Evolutionary conservation across 2,113 vertebrate species (phyloP), one percentile per base, ranked within the genome.

Genomic region (Podarcis muralis): DNA sequence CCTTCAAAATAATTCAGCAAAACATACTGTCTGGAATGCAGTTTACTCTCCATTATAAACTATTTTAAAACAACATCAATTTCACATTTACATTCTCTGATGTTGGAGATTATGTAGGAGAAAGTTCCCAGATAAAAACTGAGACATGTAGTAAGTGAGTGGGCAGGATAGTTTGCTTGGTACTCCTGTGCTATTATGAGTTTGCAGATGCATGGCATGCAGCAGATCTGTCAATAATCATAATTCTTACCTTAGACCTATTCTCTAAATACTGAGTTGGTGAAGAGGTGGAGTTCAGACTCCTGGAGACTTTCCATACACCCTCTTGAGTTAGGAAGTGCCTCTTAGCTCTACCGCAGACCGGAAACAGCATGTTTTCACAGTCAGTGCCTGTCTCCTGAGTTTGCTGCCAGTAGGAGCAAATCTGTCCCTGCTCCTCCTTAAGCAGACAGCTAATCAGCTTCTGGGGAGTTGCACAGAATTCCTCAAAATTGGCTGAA

Each of bases 281-380:
- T 89, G 84, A 92, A 81, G 85, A 92, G 90, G 92, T 92, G 93
- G 94, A 90, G 88, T 92, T 84, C 90, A 77, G 89, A 53, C 87
- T 93, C 84, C 71, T 92, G 89, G 87, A 90, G 40, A 68, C 80
- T 87, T 87, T 74, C 22, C 18, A 1, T 11, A 80, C 82, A 79
- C 88, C 91, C 90, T 92, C 76, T 43, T 71, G 85, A 87, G 40
- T 87, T 87, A 79, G 91, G 93, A 92, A 89, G 88, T 81, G 88
- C 93, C 89, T 95, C 95, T 95, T 82, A 43, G 89, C 85, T 90
- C 40, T 85, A 93, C 92, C 8, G 0, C 92, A 91, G 86, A 87
- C 62, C 62, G 95, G 96, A 95, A 95, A 23, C 88, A 90, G 89
- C 53, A 5, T 40, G 25, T 89, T 90, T 91, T 86, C 93, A 3